phyloP scores from a whole-genome alignment of 2,113 vertebrate genomes.

The sheep (Ovis aries) region ARS-UI_Ramb_v3.0 NC_056056.1:15527501-15528000 shows the following conservation, averaged over 20 bases:
- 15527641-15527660: neutral
- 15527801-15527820: conserved; percentile 66
- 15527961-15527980: neutral
- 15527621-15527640: neutral
- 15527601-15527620: neutral
- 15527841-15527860: conserved; percentile 59
- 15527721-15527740: conserved; percentile 50
- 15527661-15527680: conserved; percentile 36
- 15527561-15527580: conserved; percentile 59
- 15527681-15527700: neutral
- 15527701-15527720: conserved; percentile 53
- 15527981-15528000: neutral
- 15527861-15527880: conserved; percentile 51
- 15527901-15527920: conserved; percentile 27
- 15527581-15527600: conserved; percentile 8
- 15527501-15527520: conserved; percentile 56
- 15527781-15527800: conserved; percentile 49
- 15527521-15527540: conserved; percentile 48
- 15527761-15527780: conserved; percentile 59
- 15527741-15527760: conserved; percentile 54
- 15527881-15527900: conserved; percentile 60
- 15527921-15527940: conserved; percentile 37
- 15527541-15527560: conserved; percentile 66
- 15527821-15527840: conserved; percentile 49
- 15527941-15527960: conserved; percentile 42